Evolutionary conservation across 2,888 invertebrate genomes (phyloP), one percentile per base, ranked within the genome.

Genomic region (Drosophila siamana): DNA sequence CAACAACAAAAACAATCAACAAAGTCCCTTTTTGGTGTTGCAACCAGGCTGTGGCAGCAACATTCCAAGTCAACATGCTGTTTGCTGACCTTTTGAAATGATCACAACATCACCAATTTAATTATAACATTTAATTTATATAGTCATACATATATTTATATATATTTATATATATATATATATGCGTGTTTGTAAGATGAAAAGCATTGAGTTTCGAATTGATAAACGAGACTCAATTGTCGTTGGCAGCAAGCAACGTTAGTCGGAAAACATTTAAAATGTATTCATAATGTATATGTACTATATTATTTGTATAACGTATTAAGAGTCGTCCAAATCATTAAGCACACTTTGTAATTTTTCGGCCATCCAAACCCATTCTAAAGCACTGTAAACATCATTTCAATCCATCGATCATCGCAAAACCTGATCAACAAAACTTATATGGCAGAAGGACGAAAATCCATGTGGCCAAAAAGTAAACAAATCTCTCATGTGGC

Each of bases 391-490:
- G 56, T 68, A 73, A 54, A 59, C 47, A 51, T 67, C 43, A 61
- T 36, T 26, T 28, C 13, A 41, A 41, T 22, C 8, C 61, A 48
- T 40, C n/a, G 33, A n/a, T n/a, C 24, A 28, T 9, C 16, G 6
- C 2, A 38, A 38, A 16, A 4, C 24, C 9, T 16, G 8, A 33
- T 8, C n/a, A 54, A 38, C 36, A 33, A 11, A 22, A 38, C n/a
- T n/a, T 30, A 40, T 62, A 81, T 80, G 75, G 82, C 79, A 59
- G n/a, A 19, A 66, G 69, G 66, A 66, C 55, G 51, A 60, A 16
- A 47, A 41, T 28, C 68, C 78, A 41, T 83, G 82, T 67, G 75
- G 82, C 82, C 82, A 87, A 86, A 80, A 54, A 43, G 1, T 4
- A 16, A 55, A 33, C 55, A 44, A 55, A 79, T 64, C 66, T 80